These are phyloP conservation scores for Crepidodera aurea DNA, from an alignment of 2,888 invertebrate genomes.

Conservation along the genomic window DNA sequence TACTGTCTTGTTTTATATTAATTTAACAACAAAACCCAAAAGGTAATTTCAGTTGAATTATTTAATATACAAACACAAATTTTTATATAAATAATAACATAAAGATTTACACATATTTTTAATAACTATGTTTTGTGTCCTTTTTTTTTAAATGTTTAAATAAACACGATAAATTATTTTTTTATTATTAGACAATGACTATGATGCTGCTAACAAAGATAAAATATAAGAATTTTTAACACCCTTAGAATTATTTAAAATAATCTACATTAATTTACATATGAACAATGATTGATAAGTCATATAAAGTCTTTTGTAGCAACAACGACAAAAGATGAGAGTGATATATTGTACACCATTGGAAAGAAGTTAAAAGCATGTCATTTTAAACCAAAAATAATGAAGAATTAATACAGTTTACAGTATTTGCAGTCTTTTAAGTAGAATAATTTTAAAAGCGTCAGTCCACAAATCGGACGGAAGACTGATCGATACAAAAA, in stretches of 20 bases:
- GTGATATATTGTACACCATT: not conserved
- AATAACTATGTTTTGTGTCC: conserved; percentile 35
- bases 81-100: conserved; percentile 36
- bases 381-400: conserved; percentile 4
- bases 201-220: conserved; percentile 37
- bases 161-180: conserved; percentile 39
- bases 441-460: not conserved
- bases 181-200: conserved; percentile 37
- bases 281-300: conserved; percentile 18
- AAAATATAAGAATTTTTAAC: conserved; percentile 32
- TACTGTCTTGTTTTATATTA: not conserved
- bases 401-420: not conserved
- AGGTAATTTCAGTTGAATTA: conserved; percentile 19
- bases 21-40: conserved; percentile 2
- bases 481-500: not conserved
- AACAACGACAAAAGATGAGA: not conserved
- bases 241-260: conserved; percentile 27
- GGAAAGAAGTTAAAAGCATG: not conserved
- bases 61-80: conserved; percentile 40
- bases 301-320: not conserved
- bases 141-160: conserved; percentile 41
- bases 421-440: not conserved
- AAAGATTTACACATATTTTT: conserved; percentile 35
- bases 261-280: conserved; percentile 30
- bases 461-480: not conserved